A percentile compares a stretch with the other conserved stretches of the same genome.
These are phyloP conservation scores for Stenodema calcarata DNA, from an alignment of 2,888 invertebrate species.

Conservation along the genomic window DNA sequence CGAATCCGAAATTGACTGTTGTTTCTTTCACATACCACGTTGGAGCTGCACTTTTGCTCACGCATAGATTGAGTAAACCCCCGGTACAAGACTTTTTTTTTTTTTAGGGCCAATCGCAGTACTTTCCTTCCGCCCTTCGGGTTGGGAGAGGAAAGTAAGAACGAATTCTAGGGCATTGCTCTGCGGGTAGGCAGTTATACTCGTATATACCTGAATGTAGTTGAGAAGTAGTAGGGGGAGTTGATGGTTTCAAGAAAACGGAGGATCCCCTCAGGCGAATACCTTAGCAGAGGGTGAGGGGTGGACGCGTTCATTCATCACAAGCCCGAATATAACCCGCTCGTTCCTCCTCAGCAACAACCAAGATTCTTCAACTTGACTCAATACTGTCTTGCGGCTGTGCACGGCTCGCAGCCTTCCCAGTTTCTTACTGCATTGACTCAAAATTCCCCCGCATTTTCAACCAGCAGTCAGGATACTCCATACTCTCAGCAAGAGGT, in stretches of 20 bases:
- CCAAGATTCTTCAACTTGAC: constrained; percentile 18
- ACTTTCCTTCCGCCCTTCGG: too few relatives aligned
- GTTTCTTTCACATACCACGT: too few relatives aligned
- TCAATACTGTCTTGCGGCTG: not conserved
- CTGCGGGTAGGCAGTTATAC: not conserved
- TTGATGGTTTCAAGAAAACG: not conserved
- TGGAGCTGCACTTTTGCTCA: too few relatives aligned
- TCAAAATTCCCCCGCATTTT: not conserved
- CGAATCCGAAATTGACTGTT: too few relatives aligned
- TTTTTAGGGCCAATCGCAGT: not conserved
- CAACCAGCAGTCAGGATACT: too few relatives aligned
- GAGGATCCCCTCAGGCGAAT: not conserved
- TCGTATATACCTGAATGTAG: not conserved
- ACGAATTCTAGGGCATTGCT: not conserved
- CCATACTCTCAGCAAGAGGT: too few relatives aligned
- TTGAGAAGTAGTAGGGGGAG: not conserved
- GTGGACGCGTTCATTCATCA: not conserved
- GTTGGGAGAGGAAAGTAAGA: too few relatives aligned
- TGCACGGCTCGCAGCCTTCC: not conserved
- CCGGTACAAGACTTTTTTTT: not conserved
- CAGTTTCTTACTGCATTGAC: not conserved
- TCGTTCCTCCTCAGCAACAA: not conserved
- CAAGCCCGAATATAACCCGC: constrained; percentile 8
- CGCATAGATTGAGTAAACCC: too few relatives aligned
- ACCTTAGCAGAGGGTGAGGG: not conserved